Evolutionary conservation across 2,888 invertebrate genomes (phyloP), one percentile per base, ranked within the genome.

Genomic region (Eueremaeus valkanovi): DNA sequence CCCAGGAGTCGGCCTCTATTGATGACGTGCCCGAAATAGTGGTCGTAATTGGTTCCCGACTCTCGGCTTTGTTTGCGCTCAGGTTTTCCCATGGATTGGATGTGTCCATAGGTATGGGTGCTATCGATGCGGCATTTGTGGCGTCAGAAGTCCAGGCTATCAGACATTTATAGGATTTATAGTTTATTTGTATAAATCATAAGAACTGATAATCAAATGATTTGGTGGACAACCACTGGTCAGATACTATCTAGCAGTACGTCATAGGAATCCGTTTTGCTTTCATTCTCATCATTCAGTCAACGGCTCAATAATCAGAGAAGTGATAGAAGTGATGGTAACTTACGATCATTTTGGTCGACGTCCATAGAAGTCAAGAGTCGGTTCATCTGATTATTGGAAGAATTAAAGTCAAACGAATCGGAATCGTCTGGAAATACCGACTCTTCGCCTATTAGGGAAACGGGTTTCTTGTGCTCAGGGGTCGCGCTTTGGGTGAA

Each of bases 311-410:
- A 29, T 3, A 29, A 3, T 61, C 13, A 9, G n/a, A n/a, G n/a
- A n/a, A n/a, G n/a, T n/a, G n/a, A n/a, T 61, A 61, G 13, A 3
- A 16, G 5, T 61, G 27, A 31, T 9, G 5, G 11, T n/a, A 16
- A 45, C 83, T 61, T 83, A 87, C 87, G 84, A 81, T 87, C 86
- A 27, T 83, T 83, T 13, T 81, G 78, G 79, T 84, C 83, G n/a
- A 82, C 81, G 74, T 87, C 86, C 81, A 84, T 85, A 1, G 61
- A 31, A 3, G 29, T 61, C 29, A 61, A 9, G 3, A 24, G 31
- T 61, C 61, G 8, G 31, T 61, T 61, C 55, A 55, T 55, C 13
- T 55, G 55, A 61, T 61, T 61, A 27, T 27, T 31, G 8, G 61
- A 61, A 21, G n/a, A n/a, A n/a, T 82, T 70, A 33, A 24, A 45